A percentile compares a stretch with the other conserved stretches of the same genome.
Conservation (phyloP, 2,113 vertebrate species). For the Bungarus multicinctus region DNA sequence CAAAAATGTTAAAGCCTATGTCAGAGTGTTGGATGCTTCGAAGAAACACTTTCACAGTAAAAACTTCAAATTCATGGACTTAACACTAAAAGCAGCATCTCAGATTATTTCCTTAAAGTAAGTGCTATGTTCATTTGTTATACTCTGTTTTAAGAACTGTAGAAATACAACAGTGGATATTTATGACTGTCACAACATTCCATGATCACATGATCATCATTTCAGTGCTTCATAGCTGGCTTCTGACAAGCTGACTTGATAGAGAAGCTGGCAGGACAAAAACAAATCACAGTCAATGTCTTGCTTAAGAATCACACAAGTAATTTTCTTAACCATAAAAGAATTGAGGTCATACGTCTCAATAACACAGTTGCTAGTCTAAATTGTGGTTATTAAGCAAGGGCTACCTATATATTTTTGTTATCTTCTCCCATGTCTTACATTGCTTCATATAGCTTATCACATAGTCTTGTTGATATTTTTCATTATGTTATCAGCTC, state of each 20-base stretch:
- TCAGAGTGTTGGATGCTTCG: constrained; percentile 86
- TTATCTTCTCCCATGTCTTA: not conserved
- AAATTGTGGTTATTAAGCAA: not conserved
- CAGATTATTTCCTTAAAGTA: constrained; percentile 86
- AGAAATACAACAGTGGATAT: not conserved
- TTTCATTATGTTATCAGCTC: not conserved
- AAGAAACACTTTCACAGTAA: constrained; percentile 88
- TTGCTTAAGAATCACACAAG: not conserved
- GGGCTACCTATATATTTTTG: not conserved
- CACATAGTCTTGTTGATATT: not conserved
- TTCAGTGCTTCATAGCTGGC: not conserved
- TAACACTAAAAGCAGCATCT: constrained; percentile 85
- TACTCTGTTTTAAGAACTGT: not conserved
- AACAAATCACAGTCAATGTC: not conserved
- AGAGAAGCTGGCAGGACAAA: not conserved
- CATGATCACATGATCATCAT: not conserved
- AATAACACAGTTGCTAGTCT: not conserved
- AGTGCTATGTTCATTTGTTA: constrained; percentile 57
- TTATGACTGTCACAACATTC: not conserved
- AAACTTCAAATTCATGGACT: constrained; percentile 86
- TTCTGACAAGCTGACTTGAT: not conserved
- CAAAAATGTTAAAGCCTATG: constrained; percentile 84
- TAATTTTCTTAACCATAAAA: not conserved
- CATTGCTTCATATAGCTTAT: not conserved
- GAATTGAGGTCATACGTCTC: not conserved